These are phyloP conservation scores for Neotragus moschatus DNA, from an alignment of 2,113 vertebrate genomes.

Conservation along the genomic window DNA sequence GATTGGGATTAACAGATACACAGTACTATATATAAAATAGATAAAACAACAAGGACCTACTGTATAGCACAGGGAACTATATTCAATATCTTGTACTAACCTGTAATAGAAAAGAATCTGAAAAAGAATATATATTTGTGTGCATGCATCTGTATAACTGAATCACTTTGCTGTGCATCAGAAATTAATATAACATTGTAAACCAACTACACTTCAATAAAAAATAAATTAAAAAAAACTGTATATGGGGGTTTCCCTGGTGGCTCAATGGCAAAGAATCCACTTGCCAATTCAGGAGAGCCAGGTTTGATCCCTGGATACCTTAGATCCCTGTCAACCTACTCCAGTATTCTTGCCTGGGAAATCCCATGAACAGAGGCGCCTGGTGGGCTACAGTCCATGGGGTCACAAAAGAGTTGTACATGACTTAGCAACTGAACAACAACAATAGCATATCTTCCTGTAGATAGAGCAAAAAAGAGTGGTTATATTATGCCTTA, in stretches of 20 bases:
- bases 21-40: background rate
- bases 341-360: background rate
- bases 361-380: background rate
- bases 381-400: background rate
- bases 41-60: background rate
- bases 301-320: background rate
- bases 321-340: background rate
- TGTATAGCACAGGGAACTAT: background rate
- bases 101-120: background rate
- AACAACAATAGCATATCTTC: background rate
- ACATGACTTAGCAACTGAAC: background rate
- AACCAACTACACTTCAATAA: background rate
- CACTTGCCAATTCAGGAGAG: background rate
- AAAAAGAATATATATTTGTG: background rate
- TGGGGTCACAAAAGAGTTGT: background rate
- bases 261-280: background rate
- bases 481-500: background rate
- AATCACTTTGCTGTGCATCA: background rate
- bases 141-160: background rate
- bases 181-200: background rate
- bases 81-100: background rate
- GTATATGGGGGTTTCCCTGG: background rate
- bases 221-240: background rate
- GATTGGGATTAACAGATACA: background rate
- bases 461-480: background rate